Conservation (phyloP, 2,888 invertebrate species). For the Phragmatobia fuliginosa region DNA sequence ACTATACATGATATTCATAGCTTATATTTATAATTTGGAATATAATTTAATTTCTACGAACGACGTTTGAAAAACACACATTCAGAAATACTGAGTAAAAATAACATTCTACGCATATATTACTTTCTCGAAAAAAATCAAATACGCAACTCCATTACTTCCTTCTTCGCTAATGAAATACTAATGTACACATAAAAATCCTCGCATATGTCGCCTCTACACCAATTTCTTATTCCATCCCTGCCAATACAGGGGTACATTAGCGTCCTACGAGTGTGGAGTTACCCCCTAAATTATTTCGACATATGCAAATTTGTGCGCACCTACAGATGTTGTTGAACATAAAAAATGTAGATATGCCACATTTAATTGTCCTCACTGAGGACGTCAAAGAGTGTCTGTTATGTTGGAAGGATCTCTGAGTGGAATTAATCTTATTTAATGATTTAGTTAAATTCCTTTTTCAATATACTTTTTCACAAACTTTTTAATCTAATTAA, state of each 20-base stretch:
- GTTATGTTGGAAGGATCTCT: too few species aligned
- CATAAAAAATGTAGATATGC: slow-evolving; percentile 32
- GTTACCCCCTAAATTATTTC: slow-evolving; percentile 85
- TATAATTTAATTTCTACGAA: not conserved
- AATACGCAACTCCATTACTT: slow-evolving; percentile 21
- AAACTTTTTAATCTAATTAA: too few species aligned
- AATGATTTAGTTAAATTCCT: too few species aligned
- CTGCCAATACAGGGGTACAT: slow-evolving; percentile 73
- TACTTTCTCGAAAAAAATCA: slow-evolving; percentile 4
- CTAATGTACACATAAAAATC: slow-evolving; percentile 46
- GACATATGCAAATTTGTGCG: slow-evolving; percentile 86
- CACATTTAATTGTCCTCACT: slow-evolving; percentile 11
- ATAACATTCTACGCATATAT: slow-evolving; percentile 1
- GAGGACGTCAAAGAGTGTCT: not conserved
- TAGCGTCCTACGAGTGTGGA: slow-evolving; percentile 72
- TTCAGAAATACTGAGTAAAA: not conserved
- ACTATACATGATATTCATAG: too few species aligned
- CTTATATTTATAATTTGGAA: too few species aligned
- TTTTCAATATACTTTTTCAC: too few species aligned
- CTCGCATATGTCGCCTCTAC: slow-evolving; percentile 54
- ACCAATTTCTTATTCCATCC: slow-evolving; percentile 66
- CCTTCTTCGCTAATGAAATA: slow-evolving; percentile 34
- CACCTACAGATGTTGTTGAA: slow-evolving; percentile 73
- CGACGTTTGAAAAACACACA: not conserved
- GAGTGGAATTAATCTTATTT: too few species aligned